Evolutionary conservation across 2,113 vertebrate species (phyloP).

Genomic region (Mixornis gularis): DNA sequence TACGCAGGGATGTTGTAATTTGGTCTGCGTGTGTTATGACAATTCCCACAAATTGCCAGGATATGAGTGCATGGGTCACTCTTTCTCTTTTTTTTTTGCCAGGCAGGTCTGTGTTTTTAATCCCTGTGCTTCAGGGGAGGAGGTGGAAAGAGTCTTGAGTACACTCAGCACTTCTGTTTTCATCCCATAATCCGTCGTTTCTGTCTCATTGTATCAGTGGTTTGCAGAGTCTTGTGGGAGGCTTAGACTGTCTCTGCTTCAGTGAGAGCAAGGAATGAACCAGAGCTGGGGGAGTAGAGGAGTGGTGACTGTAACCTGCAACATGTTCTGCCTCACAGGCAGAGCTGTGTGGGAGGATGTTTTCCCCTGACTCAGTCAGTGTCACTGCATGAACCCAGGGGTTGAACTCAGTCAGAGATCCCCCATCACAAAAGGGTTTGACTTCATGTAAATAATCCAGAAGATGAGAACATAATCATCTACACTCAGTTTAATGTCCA

Average conservation of each 20-base stretch:
- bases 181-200: not conserved
- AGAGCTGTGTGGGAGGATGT: not conserved
- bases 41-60: slow-evolving; percentile 11
- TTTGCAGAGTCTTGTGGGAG: not conserved
- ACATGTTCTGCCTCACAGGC: not conserved
- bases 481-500: not conserved
- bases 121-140: not conserved
- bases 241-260: not conserved
- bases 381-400: not conserved
- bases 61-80: not conserved
- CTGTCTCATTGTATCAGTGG: not conserved
- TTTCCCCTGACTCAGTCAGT: not conserved
- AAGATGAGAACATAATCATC: not conserved
- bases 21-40: not conserved
- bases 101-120: not conserved
- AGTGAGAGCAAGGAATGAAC: not conserved
- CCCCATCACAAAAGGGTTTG: not conserved
- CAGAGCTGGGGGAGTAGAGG: not conserved
- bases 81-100: not conserved
- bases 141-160: not conserved
- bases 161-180: not conserved
- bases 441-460: not conserved
- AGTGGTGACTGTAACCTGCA: not conserved
- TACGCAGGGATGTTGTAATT: not conserved
- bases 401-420: not conserved